Percentiles rank a stretch among this genome's conserved stretches.
Evolutionary conservation across 1,140 invertebrate species (phyloP).

Genomic region (Condylostylus longicornis): DNA sequence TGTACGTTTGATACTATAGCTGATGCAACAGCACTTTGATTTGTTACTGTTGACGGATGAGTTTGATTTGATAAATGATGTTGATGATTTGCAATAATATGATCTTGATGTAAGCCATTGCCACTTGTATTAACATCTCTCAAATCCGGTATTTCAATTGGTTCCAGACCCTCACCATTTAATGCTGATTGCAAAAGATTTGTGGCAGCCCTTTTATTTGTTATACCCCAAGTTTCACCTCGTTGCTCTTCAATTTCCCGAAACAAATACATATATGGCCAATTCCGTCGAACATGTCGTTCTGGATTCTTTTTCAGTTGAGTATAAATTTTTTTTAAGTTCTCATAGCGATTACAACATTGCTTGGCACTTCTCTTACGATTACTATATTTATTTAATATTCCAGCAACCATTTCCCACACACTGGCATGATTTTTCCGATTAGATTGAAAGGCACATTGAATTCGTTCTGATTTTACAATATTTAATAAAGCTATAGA

Average conservation of each 20-base stretch:
- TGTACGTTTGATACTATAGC: too few species aligned
- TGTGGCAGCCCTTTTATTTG: conserved; percentile 26
- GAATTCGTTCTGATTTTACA: conserved; percentile 28
- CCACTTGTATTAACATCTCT: too few species aligned
- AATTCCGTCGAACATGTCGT: conserved; percentile 27
- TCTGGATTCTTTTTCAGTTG: conserved; percentile 30
- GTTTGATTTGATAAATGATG: too few species aligned
- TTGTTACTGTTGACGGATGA: too few species aligned
- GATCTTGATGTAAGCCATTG: too few species aligned
- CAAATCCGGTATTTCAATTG: too few species aligned
- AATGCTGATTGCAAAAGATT: too few species aligned
- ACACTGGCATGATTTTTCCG: conserved; percentile 31
- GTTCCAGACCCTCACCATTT: too few species aligned
- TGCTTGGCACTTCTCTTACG: conserved; percentile 27
- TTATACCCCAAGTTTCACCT: conserved; percentile 29
- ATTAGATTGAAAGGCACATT: conserved; percentile 30
- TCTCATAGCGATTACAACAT: conserved; percentile 30
- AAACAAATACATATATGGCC: conserved; percentile 31
- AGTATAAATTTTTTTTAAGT: conserved; percentile 30
- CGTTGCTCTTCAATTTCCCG: conserved; percentile 30
- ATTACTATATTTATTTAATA: conserved; percentile 26
- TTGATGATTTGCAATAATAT: too few species aligned
- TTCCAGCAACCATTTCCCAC: conserved; percentile 30
- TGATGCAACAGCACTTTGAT: too few species aligned
- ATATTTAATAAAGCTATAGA: conserved; percentile 28